Evolutionary conservation across 2,888 invertebrate genomes (phyloP), one percentile per base, ranked within the genome.

Genomic region (Caenorhabditis sp.): DNA sequence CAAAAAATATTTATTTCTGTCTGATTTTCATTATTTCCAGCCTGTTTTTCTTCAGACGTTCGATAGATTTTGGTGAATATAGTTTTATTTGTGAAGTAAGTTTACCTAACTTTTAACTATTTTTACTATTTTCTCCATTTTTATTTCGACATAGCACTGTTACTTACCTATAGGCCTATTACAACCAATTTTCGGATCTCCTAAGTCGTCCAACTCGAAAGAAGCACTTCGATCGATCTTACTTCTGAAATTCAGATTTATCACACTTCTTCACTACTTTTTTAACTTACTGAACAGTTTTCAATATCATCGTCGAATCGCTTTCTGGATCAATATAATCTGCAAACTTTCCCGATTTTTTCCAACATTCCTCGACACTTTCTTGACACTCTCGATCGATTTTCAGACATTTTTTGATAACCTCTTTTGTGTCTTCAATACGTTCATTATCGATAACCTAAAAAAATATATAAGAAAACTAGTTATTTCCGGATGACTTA

Each of bases 201-300:
- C 89, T 73, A 95, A 90, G 89, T 97, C 95, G 89, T 97, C 96
- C 89, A 97, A 97, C 26, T 94, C 93, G 89, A 95, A 93, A 90
- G 97, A 96, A 64, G 92, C 93, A 1, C 97, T 97, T 17, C 95
- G 95, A 73, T 92, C 91, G 89, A 97, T 97, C 36, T 97, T 97
- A 14, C 96, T 95, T 89, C 97, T 77, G 59, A 26, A 75, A 31
- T 21, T 21, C 7, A 20, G n/a, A n/a, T n/a, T n/a, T n/a, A n/a
- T 5, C 38, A 26, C 1, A 12, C 25, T 60, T 27, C n/a, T n/a
- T n/a, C n/a, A n/a, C n/a, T n/a, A n/a, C n/a, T n/a, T n/a, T n/a
- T n/a, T n/a, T n/a, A 26, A 60, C 59, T 57, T 27, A 78, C 77
- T 75, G 95, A 90, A 94, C 95, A 89, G 93, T 92, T 87, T 95